Evolutionary conservation across 2,888 invertebrate species (phyloP).

Genomic region (Prenolepis imparis): DNA sequence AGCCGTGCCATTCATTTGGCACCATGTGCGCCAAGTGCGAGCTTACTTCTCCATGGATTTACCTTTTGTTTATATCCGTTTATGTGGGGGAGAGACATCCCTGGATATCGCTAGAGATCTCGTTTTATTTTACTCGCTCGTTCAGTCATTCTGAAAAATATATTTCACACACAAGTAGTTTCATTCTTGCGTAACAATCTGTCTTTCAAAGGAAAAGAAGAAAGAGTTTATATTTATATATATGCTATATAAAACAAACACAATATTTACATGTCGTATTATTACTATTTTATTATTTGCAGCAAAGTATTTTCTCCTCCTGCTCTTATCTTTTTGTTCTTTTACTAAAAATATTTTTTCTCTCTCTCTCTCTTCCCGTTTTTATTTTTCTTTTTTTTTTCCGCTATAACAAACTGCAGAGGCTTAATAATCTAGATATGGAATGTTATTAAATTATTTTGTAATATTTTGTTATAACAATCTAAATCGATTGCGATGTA

Average conservation of each 20-base stretch:
- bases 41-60: no score
- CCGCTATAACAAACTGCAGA: constrained; percentile 33
- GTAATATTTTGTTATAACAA: constrained; percentile 7
- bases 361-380: constrained; percentile 65
- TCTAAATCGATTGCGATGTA: constrained; percentile 6
- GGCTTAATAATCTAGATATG: constrained; percentile 15
- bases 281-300: constrained; percentile 1
- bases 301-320: neutral
- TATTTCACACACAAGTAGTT: no score
- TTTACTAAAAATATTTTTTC: constrained; percentile 36
- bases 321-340: neutral
- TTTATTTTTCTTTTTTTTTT: constrained; percentile 53
- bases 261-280: neutral
- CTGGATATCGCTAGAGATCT: no score
- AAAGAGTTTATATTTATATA: neutral
- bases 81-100: no score
- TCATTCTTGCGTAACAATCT: no score
- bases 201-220: no score
- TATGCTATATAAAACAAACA: neutral
- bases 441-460: constrained; percentile 13
- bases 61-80: no score
- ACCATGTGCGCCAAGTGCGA: no score
- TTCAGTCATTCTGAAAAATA: no score
- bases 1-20: no score
- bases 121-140: no score